phyloP scores from a whole-genome alignment of 2,797 vertebrate species.

The Sorex maritimensis region DNA sequence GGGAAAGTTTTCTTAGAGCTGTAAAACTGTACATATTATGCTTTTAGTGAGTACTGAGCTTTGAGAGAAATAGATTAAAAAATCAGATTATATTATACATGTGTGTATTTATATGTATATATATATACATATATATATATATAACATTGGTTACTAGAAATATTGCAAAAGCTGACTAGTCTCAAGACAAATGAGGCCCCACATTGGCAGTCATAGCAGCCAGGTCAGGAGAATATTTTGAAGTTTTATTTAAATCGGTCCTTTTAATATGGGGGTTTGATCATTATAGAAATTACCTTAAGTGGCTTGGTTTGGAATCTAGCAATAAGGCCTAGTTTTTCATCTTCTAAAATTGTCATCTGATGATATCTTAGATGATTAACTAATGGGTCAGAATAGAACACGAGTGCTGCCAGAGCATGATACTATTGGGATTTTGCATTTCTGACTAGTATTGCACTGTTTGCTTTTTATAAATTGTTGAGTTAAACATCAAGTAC shows the following conservation, averaged over 20 bases:
- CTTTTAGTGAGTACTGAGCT: slow-evolving; percentile 8
- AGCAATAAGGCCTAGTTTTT: not conserved
- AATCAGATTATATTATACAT: not conserved
- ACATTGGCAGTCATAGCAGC: not conserved
- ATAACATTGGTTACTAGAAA: not conserved
- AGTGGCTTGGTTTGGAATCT: not conserved
- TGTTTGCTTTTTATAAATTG: not conserved
- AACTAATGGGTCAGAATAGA: not conserved
- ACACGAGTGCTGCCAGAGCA: not conserved
- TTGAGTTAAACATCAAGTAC: not conserved
- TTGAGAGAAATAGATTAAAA: not conserved
- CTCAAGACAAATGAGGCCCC: not conserved
- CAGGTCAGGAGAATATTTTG: not conserved
- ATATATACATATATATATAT: not conserved
- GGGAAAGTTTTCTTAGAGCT: not conserved
- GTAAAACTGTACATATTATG: not conserved
- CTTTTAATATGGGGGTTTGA: not conserved
- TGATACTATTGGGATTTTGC: not conserved
- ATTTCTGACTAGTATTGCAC: not conserved
- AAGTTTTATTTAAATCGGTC: not conserved
- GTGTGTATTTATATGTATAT: too few species aligned
- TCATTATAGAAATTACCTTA: not conserved
- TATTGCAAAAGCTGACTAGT: not conserved
- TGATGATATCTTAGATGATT: not conserved
- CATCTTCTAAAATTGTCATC: not conserved